A percentile compares a stretch with the other conserved stretches of the same genome.
Conservation (phyloP, 2,797 vertebrate species). For the Sebastes alutus region DNA sequence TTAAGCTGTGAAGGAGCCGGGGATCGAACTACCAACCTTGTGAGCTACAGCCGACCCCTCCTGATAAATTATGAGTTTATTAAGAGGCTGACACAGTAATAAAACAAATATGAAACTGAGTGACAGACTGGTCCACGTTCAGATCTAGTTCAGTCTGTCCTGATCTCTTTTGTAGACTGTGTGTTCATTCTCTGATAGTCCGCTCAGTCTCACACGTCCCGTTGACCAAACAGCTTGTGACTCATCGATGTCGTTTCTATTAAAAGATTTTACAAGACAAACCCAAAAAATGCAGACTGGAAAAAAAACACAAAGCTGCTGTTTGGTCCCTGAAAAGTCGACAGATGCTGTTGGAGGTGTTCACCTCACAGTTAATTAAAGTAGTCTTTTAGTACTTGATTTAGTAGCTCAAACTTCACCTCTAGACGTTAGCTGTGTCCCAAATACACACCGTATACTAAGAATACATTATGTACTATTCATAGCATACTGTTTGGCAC, state of each 20-base stretch:
- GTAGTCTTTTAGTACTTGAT: neutral
- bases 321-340: neutral
- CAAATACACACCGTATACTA: neutral
- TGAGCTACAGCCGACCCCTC: too few relatives aligned
- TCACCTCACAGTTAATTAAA: neutral
- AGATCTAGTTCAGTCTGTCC: neutral
- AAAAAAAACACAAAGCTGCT: neutral
- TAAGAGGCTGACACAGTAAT: neutral
- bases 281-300: neutral
- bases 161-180: neutral
- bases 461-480: neutral
- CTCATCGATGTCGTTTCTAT: neutral
- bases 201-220: neutral
- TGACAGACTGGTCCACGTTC: neutral
- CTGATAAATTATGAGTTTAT: too few relatives aligned
- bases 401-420: neutral
- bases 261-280: neutral
- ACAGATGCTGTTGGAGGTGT: neutral
- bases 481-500: neutral
- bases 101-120: neutral
- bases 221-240: neutral
- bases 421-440: neutral
- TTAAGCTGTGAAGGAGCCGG: too few relatives aligned
- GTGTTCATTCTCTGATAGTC: neutral
- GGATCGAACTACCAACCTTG: too few relatives aligned